Conservation (phyloP, 1,140 invertebrate species). For the Parasteatoda tepidariorum region DNA sequence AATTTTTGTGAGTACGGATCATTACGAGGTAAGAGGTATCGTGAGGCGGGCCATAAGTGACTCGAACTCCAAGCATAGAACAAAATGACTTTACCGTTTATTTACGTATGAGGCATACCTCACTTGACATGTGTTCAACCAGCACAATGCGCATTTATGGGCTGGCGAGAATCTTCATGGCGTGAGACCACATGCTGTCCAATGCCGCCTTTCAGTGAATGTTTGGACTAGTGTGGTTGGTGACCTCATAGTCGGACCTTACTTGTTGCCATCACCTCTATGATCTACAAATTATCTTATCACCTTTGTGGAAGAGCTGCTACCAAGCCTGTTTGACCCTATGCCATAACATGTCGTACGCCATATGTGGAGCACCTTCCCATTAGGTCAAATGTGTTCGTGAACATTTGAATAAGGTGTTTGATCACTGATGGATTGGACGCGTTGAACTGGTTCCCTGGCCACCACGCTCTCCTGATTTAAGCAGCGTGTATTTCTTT, state of each 20-base stretch:
- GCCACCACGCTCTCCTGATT: not conserved
- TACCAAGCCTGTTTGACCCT: not conserved
- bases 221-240: not conserved
- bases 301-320: slow-evolving; percentile 7
- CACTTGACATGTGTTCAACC: too few relatives aligned
- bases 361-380: not conserved
- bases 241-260: not conserved
- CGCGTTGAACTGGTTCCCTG: not conserved
- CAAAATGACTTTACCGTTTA: too few relatives aligned
- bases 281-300: not conserved
- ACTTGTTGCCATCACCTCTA: not conserved
- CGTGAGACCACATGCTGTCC: not conserved
- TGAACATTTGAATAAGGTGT: not conserved
- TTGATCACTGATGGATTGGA: not conserved
- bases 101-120: too few relatives aligned
- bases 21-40: too few relatives aligned
- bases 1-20: too few relatives aligned
- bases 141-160: not conserved
- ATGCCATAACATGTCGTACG: not conserved
- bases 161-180: not conserved
- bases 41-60: too few relatives aligned
- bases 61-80: too few relatives aligned
- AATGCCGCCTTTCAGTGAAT: not conserved
- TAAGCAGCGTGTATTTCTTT: too few relatives aligned
- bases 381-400: not conserved